Conservation (phyloP, 2,797 vertebrate genomes). For the Melanotaenia trifasciata region DNA sequence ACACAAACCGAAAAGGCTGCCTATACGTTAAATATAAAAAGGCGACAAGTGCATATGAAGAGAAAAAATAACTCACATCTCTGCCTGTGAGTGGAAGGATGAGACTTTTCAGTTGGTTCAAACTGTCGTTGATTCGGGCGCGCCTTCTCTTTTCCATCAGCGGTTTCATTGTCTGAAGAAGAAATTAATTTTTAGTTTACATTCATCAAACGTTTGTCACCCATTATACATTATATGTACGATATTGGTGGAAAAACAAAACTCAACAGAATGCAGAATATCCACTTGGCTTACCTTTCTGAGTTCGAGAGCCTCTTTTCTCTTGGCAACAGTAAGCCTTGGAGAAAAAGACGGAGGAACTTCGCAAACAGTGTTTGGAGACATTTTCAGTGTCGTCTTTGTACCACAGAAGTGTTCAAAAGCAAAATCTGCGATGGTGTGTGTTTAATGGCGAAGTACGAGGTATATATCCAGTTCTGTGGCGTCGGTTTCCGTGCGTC, state of each 20-base stretch:
- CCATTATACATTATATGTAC: neutral
- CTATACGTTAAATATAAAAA: neutral
- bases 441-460: conserved; percentile 35
- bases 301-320: conserved; percentile 82
- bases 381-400: conserved; percentile 63
- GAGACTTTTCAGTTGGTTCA: conserved; percentile 86
- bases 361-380: conserved; percentile 72
- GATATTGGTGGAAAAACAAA: neutral
- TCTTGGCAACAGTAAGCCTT: conserved; percentile 79
- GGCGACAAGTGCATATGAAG: too few species aligned
- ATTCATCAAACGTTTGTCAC: neutral
- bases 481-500: conserved; percentile 79
- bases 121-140: conserved; percentile 90
- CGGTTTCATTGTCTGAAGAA: conserved; percentile 86
- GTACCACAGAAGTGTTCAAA: conserved; percentile 30
- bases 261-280: neutral
- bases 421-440: conserved; percentile 34
- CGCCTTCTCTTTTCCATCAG: conserved; percentile 88
- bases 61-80: conserved; percentile 80
- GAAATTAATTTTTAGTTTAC: conserved; percentile 39
- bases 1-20: neutral
- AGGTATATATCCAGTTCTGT: conserved; percentile 77
- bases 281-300: conserved; percentile 84
- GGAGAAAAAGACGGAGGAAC: conserved; percentile 51
- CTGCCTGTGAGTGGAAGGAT: conserved; percentile 88